Percentiles rank a stretch among this genome's conserved stretches.
phyloP scores from a whole-genome alignment of 2,113 vertebrate genomes.

The Toxotes jaculatrix region DNA sequence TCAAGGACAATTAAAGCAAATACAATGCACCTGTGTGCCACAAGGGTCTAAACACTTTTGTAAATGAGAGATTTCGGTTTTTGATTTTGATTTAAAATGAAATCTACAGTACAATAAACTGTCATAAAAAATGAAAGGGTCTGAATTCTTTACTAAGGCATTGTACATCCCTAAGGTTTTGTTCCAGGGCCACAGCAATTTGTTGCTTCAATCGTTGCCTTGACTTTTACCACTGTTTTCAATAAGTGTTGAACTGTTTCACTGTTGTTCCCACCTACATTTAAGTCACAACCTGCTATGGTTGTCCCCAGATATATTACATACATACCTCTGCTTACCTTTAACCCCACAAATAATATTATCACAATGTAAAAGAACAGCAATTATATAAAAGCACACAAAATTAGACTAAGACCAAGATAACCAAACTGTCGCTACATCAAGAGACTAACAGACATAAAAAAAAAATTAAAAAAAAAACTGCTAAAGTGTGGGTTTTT shows the following conservation, averaged over 20 bases:
- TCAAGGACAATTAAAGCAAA: background rate
- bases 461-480: background rate
- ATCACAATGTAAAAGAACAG: constrained; percentile 36
- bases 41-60: background rate
- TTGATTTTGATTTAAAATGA: background rate
- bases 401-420: background rate
- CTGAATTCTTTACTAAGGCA: background rate
- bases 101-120: background rate
- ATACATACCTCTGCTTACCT: constrained; percentile 16
- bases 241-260: constrained; percentile 2
- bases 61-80: background rate
- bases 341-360: constrained; percentile 18
- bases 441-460: constrained; percentile 25
- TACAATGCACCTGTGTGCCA: background rate
- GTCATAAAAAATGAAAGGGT: background rate
- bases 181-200: background rate
- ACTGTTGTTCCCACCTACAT: background rate
- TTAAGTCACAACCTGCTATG: background rate
- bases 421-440: constrained; percentile 14
- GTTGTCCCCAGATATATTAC: background rate
- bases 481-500: constrained; percentile 1
- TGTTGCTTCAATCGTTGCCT: background rate
- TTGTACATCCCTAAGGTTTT: background rate
- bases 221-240: background rate
- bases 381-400: constrained; percentile 32